A percentile compares a stretch with the other conserved stretches of the same genome.
phyloP scores from a whole-genome alignment of 2,888 invertebrate species.

The Hesperia comma region DNA sequence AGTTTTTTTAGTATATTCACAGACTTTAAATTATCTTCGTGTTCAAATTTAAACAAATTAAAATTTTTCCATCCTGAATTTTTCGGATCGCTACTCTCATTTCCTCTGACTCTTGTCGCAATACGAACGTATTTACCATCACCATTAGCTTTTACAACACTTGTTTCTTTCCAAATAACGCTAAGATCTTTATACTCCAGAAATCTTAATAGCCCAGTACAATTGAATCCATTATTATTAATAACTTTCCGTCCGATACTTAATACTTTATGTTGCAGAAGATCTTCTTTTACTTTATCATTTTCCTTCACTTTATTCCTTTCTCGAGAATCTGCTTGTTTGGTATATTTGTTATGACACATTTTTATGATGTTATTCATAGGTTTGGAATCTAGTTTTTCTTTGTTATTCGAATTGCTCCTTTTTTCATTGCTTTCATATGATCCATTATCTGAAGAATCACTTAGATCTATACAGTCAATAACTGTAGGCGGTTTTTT shows the following conservation, averaged over 20 bases:
- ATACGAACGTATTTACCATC: slow-evolving; percentile 52
- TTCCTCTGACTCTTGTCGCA: slow-evolving; percentile 54
- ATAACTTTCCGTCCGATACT: slow-evolving; percentile 72
- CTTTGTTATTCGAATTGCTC: slow-evolving; percentile 39
- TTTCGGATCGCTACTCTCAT: slow-evolving; percentile 41
- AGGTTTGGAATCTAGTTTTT: slow-evolving; percentile 48
- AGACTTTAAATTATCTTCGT: slow-evolving; percentile 29
- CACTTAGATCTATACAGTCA: slow-evolving; percentile 65
- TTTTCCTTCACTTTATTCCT: slow-evolving; percentile 38
- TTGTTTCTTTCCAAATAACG: slow-evolving; percentile 55
- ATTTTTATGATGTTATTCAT: slow-evolving; percentile 60
- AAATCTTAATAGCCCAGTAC: slow-evolving; percentile 65
- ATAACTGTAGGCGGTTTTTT: slow-evolving; percentile 36
- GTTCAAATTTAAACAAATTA: slow-evolving; percentile 23
- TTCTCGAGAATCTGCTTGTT: slow-evolving; percentile 48
- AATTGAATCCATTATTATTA: slow-evolving; percentile 58
- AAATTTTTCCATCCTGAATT: slow-evolving; percentile 53
- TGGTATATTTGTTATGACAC: slow-evolving; percentile 57
- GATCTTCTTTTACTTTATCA: slow-evolving; percentile 47
- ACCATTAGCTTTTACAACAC: background rate
- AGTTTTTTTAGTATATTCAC: slow-evolving; percentile 36
- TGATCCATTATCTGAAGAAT: slow-evolving; percentile 59
- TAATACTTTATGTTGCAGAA: slow-evolving; percentile 67
- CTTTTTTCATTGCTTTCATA: slow-evolving; percentile 42
- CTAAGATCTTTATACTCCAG: slow-evolving; percentile 67